phyloP scores from a whole-genome alignment of 2,113 vertebrate genomes.

The Colistium nudipinnis region DNA sequence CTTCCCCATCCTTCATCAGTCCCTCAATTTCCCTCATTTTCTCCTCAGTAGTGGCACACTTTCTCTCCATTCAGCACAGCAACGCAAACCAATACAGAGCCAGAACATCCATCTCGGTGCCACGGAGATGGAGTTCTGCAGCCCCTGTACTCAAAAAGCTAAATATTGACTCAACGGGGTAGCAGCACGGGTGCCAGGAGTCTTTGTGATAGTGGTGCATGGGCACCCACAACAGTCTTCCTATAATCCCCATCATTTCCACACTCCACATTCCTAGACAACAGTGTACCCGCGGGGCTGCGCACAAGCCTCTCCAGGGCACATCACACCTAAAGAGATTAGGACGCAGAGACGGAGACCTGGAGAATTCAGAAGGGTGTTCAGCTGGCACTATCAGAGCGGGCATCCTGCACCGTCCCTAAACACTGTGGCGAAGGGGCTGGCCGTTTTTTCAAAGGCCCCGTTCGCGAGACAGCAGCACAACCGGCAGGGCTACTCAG shows the following conservation, averaged over 20 bases:
- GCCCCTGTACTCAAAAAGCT: slow-evolving; percentile 73
- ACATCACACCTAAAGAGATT: slow-evolving; percentile 88
- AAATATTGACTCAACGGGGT: slow-evolving; percentile 78
- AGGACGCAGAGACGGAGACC: slow-evolving; percentile 84
- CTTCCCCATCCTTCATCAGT: slow-evolving; percentile 62
- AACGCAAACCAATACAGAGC: slow-evolving; percentile 65
- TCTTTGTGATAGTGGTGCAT: slow-evolving; percentile 82
- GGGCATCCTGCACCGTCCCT: slow-evolving; percentile 82
- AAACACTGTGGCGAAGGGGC: slow-evolving; percentile 81
- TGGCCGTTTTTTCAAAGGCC: slow-evolving; percentile 76
- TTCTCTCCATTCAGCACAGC: slow-evolving; percentile 68
- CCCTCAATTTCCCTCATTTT: slow-evolving; percentile 70
- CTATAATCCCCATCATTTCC: slow-evolving; percentile 84
- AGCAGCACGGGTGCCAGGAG: slow-evolving; percentile 76
- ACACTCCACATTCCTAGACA: slow-evolving; percentile 87
- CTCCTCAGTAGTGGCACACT: slow-evolving; percentile 68
- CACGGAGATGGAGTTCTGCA: slow-evolving; percentile 69
- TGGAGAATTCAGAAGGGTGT: slow-evolving; percentile 82
- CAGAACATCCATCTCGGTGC: slow-evolving; percentile 71
- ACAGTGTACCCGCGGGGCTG: slow-evolving; percentile 81
- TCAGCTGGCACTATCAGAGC: slow-evolving; percentile 83
- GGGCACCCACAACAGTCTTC: slow-evolving; percentile 83
- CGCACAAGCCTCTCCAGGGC: slow-evolving; percentile 82
- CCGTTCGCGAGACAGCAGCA: slow-evolving; percentile 60
- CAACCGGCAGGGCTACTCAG: slow-evolving; percentile 69